Evolutionary conservation across 2,113 vertebrate genomes (phyloP).

Genomic region (Odontesthes bonariensis): DNA sequence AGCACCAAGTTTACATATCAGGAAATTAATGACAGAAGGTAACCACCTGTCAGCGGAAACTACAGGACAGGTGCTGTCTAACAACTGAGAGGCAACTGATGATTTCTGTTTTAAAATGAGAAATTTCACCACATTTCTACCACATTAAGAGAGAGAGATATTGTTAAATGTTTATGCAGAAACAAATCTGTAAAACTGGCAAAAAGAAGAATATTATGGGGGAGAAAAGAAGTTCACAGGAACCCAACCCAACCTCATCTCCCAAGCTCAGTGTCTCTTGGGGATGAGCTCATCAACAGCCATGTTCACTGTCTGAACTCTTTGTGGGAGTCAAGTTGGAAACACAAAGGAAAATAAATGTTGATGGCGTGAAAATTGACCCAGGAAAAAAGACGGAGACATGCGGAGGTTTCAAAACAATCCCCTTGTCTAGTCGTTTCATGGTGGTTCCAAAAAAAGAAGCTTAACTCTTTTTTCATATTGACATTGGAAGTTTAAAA

Average conservation of each 20-base stretch:
- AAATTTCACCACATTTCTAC: background rate
- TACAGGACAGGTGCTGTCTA: background rate
- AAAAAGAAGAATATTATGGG: background rate
- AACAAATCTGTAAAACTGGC: background rate
- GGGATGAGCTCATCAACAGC: background rate
- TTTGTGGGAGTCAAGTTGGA: background rate
- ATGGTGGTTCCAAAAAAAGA: background rate
- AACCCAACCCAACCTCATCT: background rate
- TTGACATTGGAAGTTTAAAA: background rate
- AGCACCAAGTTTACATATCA: conserved; percentile 1
- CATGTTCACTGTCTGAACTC: background rate
- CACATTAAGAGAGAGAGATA: background rate
- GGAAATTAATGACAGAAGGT: conserved; percentile 32
- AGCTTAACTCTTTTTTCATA: background rate
- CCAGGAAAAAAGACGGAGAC: background rate
- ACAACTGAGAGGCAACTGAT: background rate
- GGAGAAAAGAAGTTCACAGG: background rate
- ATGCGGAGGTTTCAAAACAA: background rate
- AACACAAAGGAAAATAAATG: background rate
- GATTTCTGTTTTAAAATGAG: background rate
- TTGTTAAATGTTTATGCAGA: too few relatives aligned
- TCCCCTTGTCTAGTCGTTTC: background rate
- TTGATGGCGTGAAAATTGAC: too few relatives aligned
- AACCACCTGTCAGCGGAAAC: conserved; percentile 34
- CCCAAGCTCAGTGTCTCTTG: background rate